Conservation (phyloP, 2,888 invertebrate species). For the Thereva unica region DNA sequence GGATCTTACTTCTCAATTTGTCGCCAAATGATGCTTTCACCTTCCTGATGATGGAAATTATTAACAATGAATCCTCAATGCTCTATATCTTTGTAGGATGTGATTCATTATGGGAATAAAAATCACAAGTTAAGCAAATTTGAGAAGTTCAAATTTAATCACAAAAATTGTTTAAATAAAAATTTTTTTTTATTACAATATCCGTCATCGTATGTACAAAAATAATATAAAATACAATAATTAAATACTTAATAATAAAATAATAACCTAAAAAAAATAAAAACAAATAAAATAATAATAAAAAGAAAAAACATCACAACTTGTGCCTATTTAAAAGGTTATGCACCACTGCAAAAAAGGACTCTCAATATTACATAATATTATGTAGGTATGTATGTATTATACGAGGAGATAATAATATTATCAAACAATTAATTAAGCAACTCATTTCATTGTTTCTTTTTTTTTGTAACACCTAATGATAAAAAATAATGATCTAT, state of each 20-base stretch:
- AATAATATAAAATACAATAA: slow-evolving; percentile 11
- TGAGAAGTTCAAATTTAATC: neutral
- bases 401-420: neutral
- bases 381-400: no score
- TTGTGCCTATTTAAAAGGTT: neutral
- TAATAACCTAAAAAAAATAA: slow-evolving; percentile 17
- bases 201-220: slow-evolving; percentile 15
- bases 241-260: neutral
- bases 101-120: no score
- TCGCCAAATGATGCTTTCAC: no score
- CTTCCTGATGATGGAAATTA: no score
- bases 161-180: no score
- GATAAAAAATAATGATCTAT: no score
- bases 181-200: slow-evolving; percentile 2
- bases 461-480: neutral
- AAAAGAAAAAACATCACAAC: slow-evolving; percentile 20
- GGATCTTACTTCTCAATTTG: no score
- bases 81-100: no score
- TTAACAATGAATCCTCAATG: no score
- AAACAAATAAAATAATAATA: slow-evolving; percentile 13
- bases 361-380: slow-evolving; percentile 1
- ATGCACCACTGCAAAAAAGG: slow-evolving; percentile 21
- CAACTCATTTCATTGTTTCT: neutral
- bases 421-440: slow-evolving; percentile 3
- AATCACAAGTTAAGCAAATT: slow-evolving; percentile 1